Conservation (phyloP, 2,113 vertebrate species). For the Atherinomorus stipes region DNA sequence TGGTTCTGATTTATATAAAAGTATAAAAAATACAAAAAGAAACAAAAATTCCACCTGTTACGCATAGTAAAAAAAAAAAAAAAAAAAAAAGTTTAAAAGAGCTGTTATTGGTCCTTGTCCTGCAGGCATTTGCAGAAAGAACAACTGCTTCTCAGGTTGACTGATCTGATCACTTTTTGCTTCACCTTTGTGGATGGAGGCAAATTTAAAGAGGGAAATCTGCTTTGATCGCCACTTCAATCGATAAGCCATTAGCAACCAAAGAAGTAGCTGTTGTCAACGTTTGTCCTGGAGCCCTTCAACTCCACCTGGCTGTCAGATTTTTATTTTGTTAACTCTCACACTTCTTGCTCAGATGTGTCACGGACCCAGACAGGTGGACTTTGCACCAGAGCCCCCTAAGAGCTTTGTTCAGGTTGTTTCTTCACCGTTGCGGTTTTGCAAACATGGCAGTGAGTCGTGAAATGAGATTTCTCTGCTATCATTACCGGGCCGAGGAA, state of each 20-base stretch:
- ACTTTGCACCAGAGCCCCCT: conserved; percentile 48
- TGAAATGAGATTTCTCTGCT: conserved; percentile 84
- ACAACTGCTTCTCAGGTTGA: conserved; percentile 60
- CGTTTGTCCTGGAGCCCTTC: conserved; percentile 57
- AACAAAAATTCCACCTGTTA: conserved; percentile 25
- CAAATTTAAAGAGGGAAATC: conserved; percentile 37
- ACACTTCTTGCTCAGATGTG: conserved; percentile 54
- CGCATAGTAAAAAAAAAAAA: neutral
- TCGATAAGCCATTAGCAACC: conserved; percentile 84
- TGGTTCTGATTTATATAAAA: conserved; percentile 21
- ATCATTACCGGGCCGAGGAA: conserved; percentile 66
- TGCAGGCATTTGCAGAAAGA: conserved; percentile 62
- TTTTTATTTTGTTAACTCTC: conserved; percentile 67
- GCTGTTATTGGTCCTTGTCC: conserved; percentile 52
- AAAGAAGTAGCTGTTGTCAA: conserved; percentile 65
- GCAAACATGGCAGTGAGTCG: conserved; percentile 79
- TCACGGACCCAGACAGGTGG: conserved; percentile 64
- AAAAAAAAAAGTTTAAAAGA: conserved; percentile 13
- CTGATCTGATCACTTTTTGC: conserved; percentile 45
- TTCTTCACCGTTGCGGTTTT: conserved; percentile 65
- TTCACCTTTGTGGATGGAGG: conserved; percentile 33
- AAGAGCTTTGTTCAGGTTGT: conserved; percentile 52
- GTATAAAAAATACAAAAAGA: conserved; percentile 11
- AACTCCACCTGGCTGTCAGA: conserved; percentile 10
- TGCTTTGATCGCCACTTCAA: conserved; percentile 47